Conservation (phyloP, 2,113 vertebrate species). For the Apodemus sylvaticus region DNA sequence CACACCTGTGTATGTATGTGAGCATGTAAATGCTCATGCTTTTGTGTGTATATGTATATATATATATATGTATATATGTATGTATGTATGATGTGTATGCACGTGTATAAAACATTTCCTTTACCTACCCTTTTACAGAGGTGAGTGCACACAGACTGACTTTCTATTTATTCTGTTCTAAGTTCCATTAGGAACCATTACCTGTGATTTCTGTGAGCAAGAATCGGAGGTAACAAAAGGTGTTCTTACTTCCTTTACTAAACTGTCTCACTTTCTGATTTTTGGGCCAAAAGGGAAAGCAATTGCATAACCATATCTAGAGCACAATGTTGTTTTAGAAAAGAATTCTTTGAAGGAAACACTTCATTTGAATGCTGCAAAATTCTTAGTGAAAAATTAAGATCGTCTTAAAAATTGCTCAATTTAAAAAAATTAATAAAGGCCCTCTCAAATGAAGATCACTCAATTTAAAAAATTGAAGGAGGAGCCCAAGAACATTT, state of each 20-base stretch:
- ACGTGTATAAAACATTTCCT: not conserved
- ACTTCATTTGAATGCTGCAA: not conserved
- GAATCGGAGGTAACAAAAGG: not conserved
- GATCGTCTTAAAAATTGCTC: not conserved
- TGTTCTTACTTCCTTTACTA: not conserved
- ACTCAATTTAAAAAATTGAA: not conserved
- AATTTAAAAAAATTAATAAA: not conserved
- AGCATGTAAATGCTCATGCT: not conserved
- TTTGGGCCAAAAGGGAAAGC: not conserved
- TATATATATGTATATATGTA: too few species aligned
- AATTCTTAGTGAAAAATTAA: not conserved
- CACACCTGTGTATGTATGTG: not conserved
- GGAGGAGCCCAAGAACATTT: not conserved
- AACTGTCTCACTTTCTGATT: not conserved
- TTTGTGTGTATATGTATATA: not conserved
- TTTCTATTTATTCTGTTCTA: not conserved
- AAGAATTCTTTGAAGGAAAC: not conserved
- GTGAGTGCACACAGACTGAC: not conserved
- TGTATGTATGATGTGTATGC: not conserved
- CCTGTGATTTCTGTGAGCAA: not conserved
- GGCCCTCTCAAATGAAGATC: not conserved
- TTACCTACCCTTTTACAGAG: not conserved
- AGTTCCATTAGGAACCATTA: not conserved
- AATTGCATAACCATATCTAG: not conserved
- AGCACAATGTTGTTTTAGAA: not conserved